Base-by-base conservation (phyloP, 92 coral and sea anemone species). In the Scolanthus callimorphus region DNA sequence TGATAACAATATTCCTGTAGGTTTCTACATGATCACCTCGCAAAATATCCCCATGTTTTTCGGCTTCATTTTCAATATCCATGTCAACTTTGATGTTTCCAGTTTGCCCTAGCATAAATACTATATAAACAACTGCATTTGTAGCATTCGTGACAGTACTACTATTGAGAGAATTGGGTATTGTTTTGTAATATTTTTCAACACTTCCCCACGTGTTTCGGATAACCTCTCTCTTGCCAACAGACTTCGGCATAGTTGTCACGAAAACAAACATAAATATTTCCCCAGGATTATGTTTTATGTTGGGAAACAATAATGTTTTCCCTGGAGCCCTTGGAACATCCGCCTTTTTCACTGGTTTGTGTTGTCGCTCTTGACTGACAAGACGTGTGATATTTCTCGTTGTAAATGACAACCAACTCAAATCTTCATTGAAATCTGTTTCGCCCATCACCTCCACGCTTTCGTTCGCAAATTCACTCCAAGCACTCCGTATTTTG, bases 201-300 rank as follows among this genome's bases (percentile, higher is more conserved):
- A 46, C 17, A 3, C 21, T 55, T 17, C 54, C 75, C 75, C 75
- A 68, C 11, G 75, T 55, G 3, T 34, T 57, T 23, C 75, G 75
- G 12, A 68, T 68, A 17, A 57, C 38, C 9, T 68, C 62, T 12
- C 75, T 25, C 10, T 17, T 68, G 11, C 44, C 65, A 1, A 55
- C 11, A 17, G 75, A 30, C 56, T 68, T 45, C 1, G 75, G 75
- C 20, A 29, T 27, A 2, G 75, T 56, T 1, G 75, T 68, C 1
- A 68, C 75, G 2, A 68, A 39, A 55, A 68, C 56, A 4, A 68
- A 10, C 19, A 68, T 17, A 4, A 37, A 57, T 8, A 68, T 46
- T 10, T 30, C 57, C 10, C 49, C 65, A 4, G 31, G 55, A 29
- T 47, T 20, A 46, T 68, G 65, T 3, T 57, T 29, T 11, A 68